These are phyloP conservation scores for Mus pahari DNA, from an alignment of 2,113 vertebrate genomes.

Conservation along the genomic window DNA sequence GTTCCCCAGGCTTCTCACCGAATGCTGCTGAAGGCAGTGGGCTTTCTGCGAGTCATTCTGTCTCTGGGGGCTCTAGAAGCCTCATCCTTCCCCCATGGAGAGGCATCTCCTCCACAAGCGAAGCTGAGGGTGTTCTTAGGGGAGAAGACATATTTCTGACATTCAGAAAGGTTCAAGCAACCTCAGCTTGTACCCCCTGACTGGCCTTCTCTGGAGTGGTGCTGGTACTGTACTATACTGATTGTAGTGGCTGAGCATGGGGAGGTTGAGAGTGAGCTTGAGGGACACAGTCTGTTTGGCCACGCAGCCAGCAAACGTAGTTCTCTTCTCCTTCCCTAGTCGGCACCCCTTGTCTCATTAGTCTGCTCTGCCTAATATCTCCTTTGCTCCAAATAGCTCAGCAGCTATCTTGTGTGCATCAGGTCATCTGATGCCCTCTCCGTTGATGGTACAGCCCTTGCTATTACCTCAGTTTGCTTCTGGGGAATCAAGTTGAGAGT, in stretches of 20 bases:
- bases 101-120: background rate
- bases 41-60: background rate
- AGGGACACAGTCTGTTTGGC: background rate
- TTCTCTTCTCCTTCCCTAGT: background rate
- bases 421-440: background rate
- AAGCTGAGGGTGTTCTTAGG: background rate
- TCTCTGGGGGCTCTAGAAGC: background rate
- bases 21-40: background rate
- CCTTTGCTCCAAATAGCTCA: background rate
- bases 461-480: background rate
- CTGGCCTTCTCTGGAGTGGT: background rate
- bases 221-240: accelerated
- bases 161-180: background rate
- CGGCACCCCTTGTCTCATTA: background rate
- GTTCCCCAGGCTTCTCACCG: background rate
- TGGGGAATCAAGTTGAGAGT: background rate
- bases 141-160: background rate
- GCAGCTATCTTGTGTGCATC: accelerated
- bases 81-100: background rate
- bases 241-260: background rate
- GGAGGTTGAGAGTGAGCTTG: background rate
- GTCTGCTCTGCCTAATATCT: background rate
- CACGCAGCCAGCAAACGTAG: accelerated
- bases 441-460: background rate
- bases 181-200: background rate